Evolutionary conservation across 2,797 vertebrate species (phyloP).

Genomic region (Neoniphon sammara): DNA sequence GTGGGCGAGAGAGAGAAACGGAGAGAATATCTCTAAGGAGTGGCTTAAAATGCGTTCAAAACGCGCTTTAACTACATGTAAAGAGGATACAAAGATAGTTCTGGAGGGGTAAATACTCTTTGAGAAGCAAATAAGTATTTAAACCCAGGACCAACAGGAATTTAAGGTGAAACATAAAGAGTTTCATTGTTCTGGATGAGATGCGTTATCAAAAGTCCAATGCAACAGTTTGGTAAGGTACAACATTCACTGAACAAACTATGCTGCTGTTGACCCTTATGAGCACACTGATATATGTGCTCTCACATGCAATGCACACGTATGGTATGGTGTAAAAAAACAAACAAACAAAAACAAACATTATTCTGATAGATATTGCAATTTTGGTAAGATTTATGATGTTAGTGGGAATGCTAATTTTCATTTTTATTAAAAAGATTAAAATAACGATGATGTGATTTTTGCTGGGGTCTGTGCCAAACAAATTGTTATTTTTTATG

Average conservation of each 20-base stretch:
- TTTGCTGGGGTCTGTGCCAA: too few species aligned
- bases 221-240: background rate
- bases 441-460: too few species aligned
- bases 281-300: background rate
- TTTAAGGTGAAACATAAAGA: conserved; percentile 10
- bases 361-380: too few species aligned
- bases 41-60: conserved; percentile 41
- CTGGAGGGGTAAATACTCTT: conserved; percentile 41
- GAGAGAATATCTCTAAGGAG: conserved; percentile 54
- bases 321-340: too few species aligned
- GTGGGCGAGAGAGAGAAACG: conserved; percentile 52
- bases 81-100: conserved; percentile 21
- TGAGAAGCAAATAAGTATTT: background rate
- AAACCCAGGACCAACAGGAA: background rate
- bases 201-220: background rate
- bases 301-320: background rate
- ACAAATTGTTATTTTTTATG: too few species aligned
- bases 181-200: conserved; percentile 19
- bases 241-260: background rate
- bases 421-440: too few species aligned
- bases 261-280: too few species aligned
- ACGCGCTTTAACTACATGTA: conserved; percentile 30
- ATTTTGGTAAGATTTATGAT: too few species aligned
- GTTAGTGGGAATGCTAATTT: too few species aligned
- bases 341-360: too few species aligned